These are phyloP conservation scores for Limnephilus rhombicus DNA, from an alignment of 2,888 invertebrate genomes.

Conservation along the genomic window DNA sequence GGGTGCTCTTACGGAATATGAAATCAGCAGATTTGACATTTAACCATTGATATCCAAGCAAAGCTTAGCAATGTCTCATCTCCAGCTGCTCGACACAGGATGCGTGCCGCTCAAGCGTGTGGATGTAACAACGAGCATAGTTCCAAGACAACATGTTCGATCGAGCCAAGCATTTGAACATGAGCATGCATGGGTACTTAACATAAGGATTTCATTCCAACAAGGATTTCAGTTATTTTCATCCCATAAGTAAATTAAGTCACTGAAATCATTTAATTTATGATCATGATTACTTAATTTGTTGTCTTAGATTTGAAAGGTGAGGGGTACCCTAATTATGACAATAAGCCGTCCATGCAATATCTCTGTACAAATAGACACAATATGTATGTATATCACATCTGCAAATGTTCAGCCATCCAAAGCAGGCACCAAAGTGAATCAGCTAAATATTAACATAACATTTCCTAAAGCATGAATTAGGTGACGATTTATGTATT, in stretches of 20 bases:
- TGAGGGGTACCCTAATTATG: background rate
- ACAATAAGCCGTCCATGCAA: conserved; percentile 53
- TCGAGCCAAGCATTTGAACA: too few relatives aligned
- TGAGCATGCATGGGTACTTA: too few relatives aligned
- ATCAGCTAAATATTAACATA: conserved; percentile 28
- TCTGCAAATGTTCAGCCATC: conserved; percentile 35
- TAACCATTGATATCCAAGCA: too few relatives aligned
- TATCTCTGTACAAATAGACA: conserved; percentile 46
- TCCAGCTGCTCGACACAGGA: too few relatives aligned
- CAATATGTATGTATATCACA: background rate
- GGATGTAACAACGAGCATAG: too few relatives aligned
- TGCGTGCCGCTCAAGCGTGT: too few relatives aligned
- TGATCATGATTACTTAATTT: background rate
- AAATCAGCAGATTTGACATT: too few relatives aligned
- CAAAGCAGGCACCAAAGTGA: conserved; percentile 39
- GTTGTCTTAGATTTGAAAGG: background rate
- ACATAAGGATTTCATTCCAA: background rate
- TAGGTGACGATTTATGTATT: conserved; percentile 5
- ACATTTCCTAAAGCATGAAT: conserved; percentile 39
- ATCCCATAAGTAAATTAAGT: background rate
- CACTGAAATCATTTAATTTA: background rate
- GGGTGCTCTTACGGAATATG: too few relatives aligned
- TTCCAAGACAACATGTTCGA: too few relatives aligned
- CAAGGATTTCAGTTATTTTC: background rate
- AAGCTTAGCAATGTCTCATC: too few relatives aligned